Evolutionary conservation across 2,888 invertebrate species (phyloP), one percentile per base, ranked within the genome.

Genomic region (Petrophora chlorosata): DNA sequence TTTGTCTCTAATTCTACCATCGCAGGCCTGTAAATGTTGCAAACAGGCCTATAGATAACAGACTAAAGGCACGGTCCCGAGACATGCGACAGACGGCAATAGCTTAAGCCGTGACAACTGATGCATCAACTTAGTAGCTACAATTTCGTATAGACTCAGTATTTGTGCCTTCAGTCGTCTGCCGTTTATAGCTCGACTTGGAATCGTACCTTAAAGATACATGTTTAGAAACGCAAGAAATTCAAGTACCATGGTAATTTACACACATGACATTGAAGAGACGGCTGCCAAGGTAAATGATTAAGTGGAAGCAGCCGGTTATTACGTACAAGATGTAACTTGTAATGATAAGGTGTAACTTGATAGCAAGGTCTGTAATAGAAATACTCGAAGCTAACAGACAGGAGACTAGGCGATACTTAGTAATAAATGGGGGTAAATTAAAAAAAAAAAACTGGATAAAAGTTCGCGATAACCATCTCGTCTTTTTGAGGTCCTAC

Each of bases 191-290:
- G n/a, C n/a, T n/a, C n/a, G n/a, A n/a, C n/a, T n/a, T n/a, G n/a
- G n/a, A n/a, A n/a, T n/a, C n/a, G n/a, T n/a, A n/a, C n/a, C n/a
- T n/a, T n/a, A n/a, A n/a, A n/a, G n/a, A n/a, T n/a, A n/a, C 38
- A 39, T 34, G 33, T 39, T 38, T 15, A 12, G 30, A 47, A 34
- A 29, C 32, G 22, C 34, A 34, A 28, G 33, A 22, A 9, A 29
- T 40, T 13, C 32, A 26, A 32, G 30, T 29, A 35, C 16, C 26
- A 8, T 4, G 16, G 16, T 14, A 22, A 13, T 9, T 14, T 14
- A 15, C 25, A 15, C 25, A 23, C 35, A 48, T 48, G 48, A 42
- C 48, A 42, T 26, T 42, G 48, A 42, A 42, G 38, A 8, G 38
- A 30, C 13, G 39, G n/a, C 33, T 23, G 10, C 12, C 12, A 32